Base-by-base conservation (phyloP, 2,888 invertebrate genomes). In the Strigamia transsilvanica region DNA sequence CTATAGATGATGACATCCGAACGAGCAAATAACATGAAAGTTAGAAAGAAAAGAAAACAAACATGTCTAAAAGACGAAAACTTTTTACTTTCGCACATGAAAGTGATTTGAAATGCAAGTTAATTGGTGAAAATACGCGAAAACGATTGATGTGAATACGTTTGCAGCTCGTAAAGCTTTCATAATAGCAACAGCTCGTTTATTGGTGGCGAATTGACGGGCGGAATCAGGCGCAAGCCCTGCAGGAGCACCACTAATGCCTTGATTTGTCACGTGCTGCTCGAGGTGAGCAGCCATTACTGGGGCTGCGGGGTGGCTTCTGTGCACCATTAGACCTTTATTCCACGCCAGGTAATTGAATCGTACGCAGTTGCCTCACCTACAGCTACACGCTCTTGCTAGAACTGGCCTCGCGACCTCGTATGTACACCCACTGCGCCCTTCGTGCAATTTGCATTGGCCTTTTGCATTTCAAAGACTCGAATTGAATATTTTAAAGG, bases 211-310 rank as follows among this genome's bases (percentile, higher is more conserved):
- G 61, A 66, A 23, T 66, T 18, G 61, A 66, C 61, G 61, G 51
- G 61, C 21, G 61, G 61, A 21, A n/a, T 61, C 61, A n/a, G 21
- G 61, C 61, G 18, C 61, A 12, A 18, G 23, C 61, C 61, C 61
- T 23, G 61, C 61, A 66, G 61, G 61, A 66, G 61, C 23, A 23
- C 61, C 61, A 18, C 61, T 66, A 66, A 66, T 66, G 61, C 61
- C 61, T 66, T 66, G 61, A 66, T 66, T 66, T 66, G 61, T 66
- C 61, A 66, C 61, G 61, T 66, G 61, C 61, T 18, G 61, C 61
- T 66, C 61, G 61, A 66, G 61, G 61, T 66, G 61, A 66, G 61
- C 61, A 66, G 61, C 61, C 61, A 66, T 66, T 66, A 66, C 61
- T n/a, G 61, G n/a, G 21, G 21, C 61, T 12, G 61, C 61, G 61